Percentiles rank a stretch among this genome's conserved stretches.
phyloP scores from a whole-genome alignment of 2,113 vertebrate species.

The Oenanthe melanoleuca region DNA sequence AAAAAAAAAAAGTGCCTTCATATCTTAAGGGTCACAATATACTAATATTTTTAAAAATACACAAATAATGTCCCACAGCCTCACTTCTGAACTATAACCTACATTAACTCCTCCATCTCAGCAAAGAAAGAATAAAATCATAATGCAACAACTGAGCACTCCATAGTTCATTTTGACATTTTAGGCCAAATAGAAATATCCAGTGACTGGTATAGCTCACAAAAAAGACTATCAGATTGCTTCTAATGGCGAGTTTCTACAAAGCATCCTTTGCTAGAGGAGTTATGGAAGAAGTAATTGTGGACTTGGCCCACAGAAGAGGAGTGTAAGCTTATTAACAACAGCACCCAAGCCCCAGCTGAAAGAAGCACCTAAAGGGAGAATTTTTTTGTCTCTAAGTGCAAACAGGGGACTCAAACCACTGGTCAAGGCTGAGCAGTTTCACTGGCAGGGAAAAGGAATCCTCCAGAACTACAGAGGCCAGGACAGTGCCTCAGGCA shows the following conservation, averaged over 20 bases:
- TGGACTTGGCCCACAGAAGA: background rate
- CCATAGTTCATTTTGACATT: background rate
- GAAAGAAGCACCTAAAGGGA: background rate
- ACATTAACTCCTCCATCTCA: background rate
- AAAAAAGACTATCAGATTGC: background rate
- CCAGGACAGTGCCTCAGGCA: background rate
- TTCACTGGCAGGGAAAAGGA: background rate
- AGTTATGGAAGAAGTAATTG: background rate
- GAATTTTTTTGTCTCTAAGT: background rate
- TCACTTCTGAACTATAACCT: background rate
- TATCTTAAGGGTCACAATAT: background rate
- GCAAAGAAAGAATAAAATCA: background rate
- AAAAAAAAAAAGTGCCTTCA: background rate
- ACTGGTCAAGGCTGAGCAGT: background rate
- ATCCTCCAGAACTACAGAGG: background rate
- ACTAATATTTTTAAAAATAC: background rate
- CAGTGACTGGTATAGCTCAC: background rate
- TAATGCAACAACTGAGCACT: slow-evolving; percentile 2
- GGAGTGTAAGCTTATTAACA: background rate
- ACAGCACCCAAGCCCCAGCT: background rate
- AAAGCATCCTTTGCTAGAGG: slow-evolving; percentile 14
- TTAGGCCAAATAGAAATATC: background rate
- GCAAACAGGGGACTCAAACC: background rate
- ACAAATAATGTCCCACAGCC: background rate
- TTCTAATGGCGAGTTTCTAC: background rate